Conservation (phyloP, 1,140 invertebrate genomes). For the Triops cancriformis region DNA sequence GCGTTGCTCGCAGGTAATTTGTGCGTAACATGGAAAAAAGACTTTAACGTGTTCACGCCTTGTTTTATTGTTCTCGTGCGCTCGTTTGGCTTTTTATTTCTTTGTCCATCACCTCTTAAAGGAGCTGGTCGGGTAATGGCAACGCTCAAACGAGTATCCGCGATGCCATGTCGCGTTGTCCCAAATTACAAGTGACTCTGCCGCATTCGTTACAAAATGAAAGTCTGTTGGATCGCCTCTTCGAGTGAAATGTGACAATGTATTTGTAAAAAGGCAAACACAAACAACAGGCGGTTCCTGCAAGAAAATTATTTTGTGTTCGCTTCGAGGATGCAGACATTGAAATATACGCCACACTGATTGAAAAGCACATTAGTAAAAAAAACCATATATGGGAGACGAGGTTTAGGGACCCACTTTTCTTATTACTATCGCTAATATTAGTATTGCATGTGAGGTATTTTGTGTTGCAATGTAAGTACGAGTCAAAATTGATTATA, state of each 20-base stretch:
- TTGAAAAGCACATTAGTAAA: too few species aligned
- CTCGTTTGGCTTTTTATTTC: not conserved
- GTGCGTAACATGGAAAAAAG: too few species aligned
- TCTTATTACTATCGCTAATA: too few species aligned
- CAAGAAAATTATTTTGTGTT: too few species aligned
- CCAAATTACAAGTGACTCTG: conserved; percentile 45
- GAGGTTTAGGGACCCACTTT: too few species aligned
- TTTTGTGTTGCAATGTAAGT: too few species aligned
- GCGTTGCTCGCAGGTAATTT: conserved; percentile 43
- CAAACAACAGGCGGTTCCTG: not conserved
- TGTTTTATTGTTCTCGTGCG: conserved; percentile 8
- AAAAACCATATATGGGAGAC: too few species aligned
- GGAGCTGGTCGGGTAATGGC: conserved; percentile 43
- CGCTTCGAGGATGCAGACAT: too few species aligned
- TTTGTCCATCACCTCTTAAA: conserved; percentile 40
- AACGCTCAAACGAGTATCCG: conserved; percentile 46
- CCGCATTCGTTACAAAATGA: conserved; percentile 36
- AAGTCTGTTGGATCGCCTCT: not conserved
- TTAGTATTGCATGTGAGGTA: too few species aligned
- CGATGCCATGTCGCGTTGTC: conserved; percentile 45
- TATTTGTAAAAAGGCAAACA: not conserved
- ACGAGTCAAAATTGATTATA: too few species aligned
- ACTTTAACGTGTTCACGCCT: too few species aligned
- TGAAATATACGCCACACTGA: too few species aligned
- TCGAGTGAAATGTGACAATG: not conserved